Evolutionary conservation across 2,113 vertebrate species (phyloP), one percentile per base, ranked within the genome.

Genomic region (Ceyx melanurus): DNA sequence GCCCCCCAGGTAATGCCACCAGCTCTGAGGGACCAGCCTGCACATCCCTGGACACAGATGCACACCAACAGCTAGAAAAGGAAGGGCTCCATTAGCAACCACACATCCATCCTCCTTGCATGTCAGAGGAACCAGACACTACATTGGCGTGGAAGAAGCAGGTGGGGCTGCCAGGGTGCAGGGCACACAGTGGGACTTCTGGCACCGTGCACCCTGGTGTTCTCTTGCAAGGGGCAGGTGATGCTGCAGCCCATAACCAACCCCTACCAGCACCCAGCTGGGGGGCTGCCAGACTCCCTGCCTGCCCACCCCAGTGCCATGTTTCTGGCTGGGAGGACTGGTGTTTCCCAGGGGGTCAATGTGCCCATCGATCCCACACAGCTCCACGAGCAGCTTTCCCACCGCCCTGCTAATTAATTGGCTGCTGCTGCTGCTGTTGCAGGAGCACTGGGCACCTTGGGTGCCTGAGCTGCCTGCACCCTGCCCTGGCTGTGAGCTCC

Each of bases 361-460:
- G 68, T 0, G 0, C 61, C 57, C 82, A 94, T 95, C 65, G 91
- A 96, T 94, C 86, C 89, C 3, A 2, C 21, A 7, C 86, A 54
- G 82, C 91, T 92, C 83, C 0, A 6, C 53, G 51, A 48, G 91
- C 92, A 93, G 89, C 94, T 94, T 80, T 84, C 89, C 81, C 80
- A 78, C 91, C 18, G 43, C 89, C 91, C 93, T 37, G 43, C 51
- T 89, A 92, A 95, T 95, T 95, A 95, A 96, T 90, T 84, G 76
- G 75, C 50, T 61, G 64, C 66, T 75, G 54, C 58, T 84, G 61
- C 62, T 85, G 82, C 85, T 81, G 78, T 9, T 31, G 40, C 18
- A 4, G 72, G 54, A 93, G 57, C 3, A 0, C 70, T 1, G 12
- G 64, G 31, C 42, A 42, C 11, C 10, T 2, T 0, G 31, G n/a